Evolutionary conservation across 2,797 vertebrate genomes (phyloP).

Genomic region (Rhinoraja longicauda): DNA sequence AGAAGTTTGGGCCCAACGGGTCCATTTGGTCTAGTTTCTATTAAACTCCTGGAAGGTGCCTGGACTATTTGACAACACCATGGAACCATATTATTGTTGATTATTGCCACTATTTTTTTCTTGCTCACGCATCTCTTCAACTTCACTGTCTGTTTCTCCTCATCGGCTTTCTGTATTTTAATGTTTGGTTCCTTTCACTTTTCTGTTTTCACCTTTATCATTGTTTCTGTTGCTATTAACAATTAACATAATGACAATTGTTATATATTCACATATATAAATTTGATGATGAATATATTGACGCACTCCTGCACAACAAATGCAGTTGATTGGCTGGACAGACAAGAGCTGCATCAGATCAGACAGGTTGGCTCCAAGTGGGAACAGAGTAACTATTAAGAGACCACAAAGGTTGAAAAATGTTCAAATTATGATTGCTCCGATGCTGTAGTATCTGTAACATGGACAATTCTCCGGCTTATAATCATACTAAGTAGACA

Average conservation of each 20-base stretch:
- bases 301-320: no score
- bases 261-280: no score
- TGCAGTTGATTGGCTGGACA: no score
- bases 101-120: background rate
- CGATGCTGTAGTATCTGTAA: background rate
- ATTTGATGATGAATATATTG: no score
- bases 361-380: background rate
- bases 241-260: no score
- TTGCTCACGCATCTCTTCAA: no score
- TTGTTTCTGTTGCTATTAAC: background rate
- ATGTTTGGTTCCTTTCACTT: background rate
- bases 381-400: background rate
- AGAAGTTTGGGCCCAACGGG: no score
- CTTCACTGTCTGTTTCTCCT: background rate
- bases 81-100: background rate
- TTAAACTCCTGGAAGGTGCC: background rate
- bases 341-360: background rate
- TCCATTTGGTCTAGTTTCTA: no score
- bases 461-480: background rate
- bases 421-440: background rate
- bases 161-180: background rate
- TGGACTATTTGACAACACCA: background rate
- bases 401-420: background rate
- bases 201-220: background rate
- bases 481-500: background rate